Conservation (phyloP, 2,888 invertebrate species). For the Piscicola geometra region DNA sequence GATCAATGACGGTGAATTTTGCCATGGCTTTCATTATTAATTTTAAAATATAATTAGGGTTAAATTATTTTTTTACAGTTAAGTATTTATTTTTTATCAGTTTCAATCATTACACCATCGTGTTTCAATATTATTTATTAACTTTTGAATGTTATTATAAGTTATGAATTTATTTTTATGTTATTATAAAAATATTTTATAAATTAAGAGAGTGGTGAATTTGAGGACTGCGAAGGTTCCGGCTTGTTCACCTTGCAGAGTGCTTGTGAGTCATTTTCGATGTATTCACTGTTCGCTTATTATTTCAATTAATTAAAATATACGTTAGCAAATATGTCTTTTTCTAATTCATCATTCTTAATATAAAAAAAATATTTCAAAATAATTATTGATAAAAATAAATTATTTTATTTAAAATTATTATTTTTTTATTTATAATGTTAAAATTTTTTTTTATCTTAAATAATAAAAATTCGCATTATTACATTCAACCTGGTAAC, state of each 20-base stretch:
- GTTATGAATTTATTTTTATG: not conserved
- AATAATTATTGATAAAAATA: too few species aligned
- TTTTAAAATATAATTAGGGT: too few species aligned
- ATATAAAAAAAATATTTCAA: too few species aligned
- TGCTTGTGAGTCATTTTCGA: constrained; percentile 55
- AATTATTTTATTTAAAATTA: not conserved
- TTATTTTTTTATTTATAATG: not conserved
- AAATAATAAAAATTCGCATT: not conserved
- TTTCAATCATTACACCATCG: too few species aligned
- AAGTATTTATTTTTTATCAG: too few species aligned
- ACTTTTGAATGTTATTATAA: too few species aligned
- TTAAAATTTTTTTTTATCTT: not conserved
- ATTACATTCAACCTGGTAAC: not conserved
- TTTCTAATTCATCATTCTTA: too few species aligned
- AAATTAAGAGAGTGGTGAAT: constrained; percentile 62
- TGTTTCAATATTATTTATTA: too few species aligned
- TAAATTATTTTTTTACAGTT: too few species aligned
- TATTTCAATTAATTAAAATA: not conserved
- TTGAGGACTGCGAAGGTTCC: constrained; percentile 86
- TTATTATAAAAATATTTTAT: not conserved
- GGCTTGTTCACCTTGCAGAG: constrained; percentile 82
- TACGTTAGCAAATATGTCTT: too few species aligned
- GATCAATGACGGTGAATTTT: not conserved
- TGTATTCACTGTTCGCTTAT: not conserved
- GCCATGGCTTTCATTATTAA: not conserved